Evolutionary conservation across 1,140 invertebrate genomes (phyloP).

Genomic region (Trichonephila clavata): DNA sequence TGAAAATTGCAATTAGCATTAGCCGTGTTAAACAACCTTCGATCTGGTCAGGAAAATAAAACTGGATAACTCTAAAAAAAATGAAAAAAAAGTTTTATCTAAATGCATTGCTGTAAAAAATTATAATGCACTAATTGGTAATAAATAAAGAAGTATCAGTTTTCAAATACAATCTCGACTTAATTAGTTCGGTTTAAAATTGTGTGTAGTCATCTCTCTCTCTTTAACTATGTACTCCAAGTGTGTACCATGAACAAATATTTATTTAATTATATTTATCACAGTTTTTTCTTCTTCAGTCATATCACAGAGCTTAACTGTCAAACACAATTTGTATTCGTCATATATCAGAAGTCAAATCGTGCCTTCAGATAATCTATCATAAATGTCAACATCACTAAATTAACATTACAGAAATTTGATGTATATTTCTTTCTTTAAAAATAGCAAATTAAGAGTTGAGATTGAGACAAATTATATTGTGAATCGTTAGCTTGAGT

Average conservation of each 20-base stretch:
- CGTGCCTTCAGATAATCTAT: slow-evolving; percentile 1
- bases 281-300: background rate
- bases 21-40: too few species aligned
- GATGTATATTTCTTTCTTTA: background rate
- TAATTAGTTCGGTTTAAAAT: background rate
- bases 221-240: background rate
- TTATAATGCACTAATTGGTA: too few species aligned
- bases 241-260: background rate
- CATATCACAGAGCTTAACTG: background rate
- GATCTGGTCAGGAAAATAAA: too few species aligned
- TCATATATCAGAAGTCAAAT: slow-evolving; percentile 27
- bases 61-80: too few species aligned
- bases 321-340: background rate
- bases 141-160: background rate
- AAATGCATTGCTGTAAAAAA: too few species aligned
- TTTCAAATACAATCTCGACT: background rate
- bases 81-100: too few species aligned
- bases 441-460: background rate
- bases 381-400: slow-evolving; percentile 58
- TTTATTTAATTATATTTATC: background rate
- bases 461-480: background rate
- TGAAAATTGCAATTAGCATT: too few species aligned
- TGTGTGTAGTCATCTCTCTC: too few species aligned
- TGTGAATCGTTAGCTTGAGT: too few species aligned
- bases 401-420: background rate